Conservation (phyloP, 2,113 vertebrate species). For the Gobiocypris rarus region DNA sequence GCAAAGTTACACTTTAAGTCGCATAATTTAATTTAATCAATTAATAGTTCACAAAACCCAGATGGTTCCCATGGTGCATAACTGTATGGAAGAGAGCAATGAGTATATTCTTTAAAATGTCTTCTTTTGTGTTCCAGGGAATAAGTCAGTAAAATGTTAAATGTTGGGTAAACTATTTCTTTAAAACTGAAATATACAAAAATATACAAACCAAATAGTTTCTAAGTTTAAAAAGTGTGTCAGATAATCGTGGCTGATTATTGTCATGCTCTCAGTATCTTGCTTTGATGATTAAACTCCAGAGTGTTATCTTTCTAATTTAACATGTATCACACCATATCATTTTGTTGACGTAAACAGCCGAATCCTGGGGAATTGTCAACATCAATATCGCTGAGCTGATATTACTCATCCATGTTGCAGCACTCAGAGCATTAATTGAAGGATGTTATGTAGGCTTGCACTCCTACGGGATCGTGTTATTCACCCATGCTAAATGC, state of each 20-base stretch:
- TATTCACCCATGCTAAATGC: constrained; percentile 12
- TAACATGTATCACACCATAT: background rate
- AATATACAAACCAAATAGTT: background rate
- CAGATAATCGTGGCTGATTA: background rate
- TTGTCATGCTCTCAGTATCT: background rate
- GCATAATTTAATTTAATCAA: background rate
- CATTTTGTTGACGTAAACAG: constrained; percentile 30
- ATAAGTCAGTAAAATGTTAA: background rate
- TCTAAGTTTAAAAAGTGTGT: background rate
- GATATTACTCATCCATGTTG: constrained; percentile 32
- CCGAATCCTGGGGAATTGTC: background rate
- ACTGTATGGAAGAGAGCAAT: background rate
- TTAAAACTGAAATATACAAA: background rate
- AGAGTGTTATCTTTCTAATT: background rate
- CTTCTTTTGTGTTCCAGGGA: background rate
- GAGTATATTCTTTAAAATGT: background rate
- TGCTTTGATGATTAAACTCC: background rate
- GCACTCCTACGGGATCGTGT: constrained; percentile 21
- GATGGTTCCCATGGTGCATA: background rate
- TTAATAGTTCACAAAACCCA: background rate
- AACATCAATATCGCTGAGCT: constrained; percentile 22
- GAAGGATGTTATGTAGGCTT: constrained; percentile 29
- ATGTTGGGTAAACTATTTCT: background rate
- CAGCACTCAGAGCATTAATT: background rate
- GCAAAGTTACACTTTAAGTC: no score